Base-by-base conservation (phyloP, 2,888 invertebrate genomes). In the Plagodis pulveraria region DNA sequence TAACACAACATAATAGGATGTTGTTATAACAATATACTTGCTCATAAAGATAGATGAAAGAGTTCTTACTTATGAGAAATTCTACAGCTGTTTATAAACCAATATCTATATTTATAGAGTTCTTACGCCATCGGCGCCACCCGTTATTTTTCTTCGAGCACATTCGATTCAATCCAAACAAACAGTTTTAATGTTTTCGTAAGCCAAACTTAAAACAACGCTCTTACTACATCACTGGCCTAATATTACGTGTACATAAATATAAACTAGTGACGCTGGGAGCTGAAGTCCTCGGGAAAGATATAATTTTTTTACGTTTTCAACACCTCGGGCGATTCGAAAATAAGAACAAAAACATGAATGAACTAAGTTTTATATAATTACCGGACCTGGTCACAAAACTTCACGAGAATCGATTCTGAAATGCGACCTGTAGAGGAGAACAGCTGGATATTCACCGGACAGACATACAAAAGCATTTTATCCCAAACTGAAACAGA, bases 51-150 rank as follows among this genome's bases (percentile, higher is more conserved):
- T 12, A 9, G 22, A 22, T 22, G 22, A 22, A 22, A 22, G 22
- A 22, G 22, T 46, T n/a, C 36, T 11, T 36, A 36, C 36, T 59
- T 56, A 56, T 50, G 32, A 22, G 49, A 22, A 22, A 56, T 40
- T 42, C 45, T 50, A 46, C 44, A 49, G 43, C 60, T 60, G 63
- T 49, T 64, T 33, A 51, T 48, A 55, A 58, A 58, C 49, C 45
- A 43, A 58, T 54, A 53, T 50, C 12, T 58, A 52, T 67, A 67
- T 70, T 67, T 66, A 67, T 65, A 67, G 58, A 64, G 42, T 47
- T 56, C 58, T 56, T 64, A 56, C 60, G 63, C 54, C 52, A 61
- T 43, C 47, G 45, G 35, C 50, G 44, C 58, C 56, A 62, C 57
- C 42, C 44, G 49, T 45, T 61, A 53, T 62, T 66, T 69, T 66